phyloP scores from a whole-genome alignment of 2,888 invertebrate species.

The Erebia ligea region DNA sequence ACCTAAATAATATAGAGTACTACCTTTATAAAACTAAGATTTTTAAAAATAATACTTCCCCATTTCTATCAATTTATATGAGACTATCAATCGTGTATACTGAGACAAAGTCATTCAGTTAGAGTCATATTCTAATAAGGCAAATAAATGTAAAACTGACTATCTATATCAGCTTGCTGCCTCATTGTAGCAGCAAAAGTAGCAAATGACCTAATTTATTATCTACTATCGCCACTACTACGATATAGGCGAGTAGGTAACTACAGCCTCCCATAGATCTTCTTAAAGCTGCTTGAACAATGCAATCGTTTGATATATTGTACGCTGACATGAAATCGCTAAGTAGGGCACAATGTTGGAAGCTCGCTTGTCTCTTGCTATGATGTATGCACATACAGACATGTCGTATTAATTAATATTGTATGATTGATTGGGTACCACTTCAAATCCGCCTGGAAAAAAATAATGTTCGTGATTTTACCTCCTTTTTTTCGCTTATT shows the following conservation, averaged over 20 bases:
- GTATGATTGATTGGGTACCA: slow-evolving; percentile 66
- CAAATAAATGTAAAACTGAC: not conserved
- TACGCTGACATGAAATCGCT: slow-evolving; percentile 14
- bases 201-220: slow-evolving; percentile 1
- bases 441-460: not conserved
- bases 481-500: not conserved
- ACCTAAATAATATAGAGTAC: no score
- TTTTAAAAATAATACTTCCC: no score
- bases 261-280: slow-evolving; percentile 6
- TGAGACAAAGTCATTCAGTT: no score
- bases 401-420: slow-evolving; percentile 52
- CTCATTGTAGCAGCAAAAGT: not conserved
- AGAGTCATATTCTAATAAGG: not conserved
- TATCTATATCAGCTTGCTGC: not conserved
- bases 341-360: slow-evolving; percentile 39
- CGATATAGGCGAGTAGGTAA: not conserved
- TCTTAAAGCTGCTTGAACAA: slow-evolving; percentile 14
- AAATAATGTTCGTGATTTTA: not conserved
- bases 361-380: slow-evolving; percentile 8
- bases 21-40: no score
- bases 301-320: slow-evolving; percentile 18
- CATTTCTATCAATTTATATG: no score
- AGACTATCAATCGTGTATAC: no score
- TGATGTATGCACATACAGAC: slow-evolving; percentile 38
- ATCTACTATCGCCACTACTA: not conserved